Evolutionary conservation across 2,888 invertebrate species (phyloP).

Genomic region (Cynaeus angustus): DNA sequence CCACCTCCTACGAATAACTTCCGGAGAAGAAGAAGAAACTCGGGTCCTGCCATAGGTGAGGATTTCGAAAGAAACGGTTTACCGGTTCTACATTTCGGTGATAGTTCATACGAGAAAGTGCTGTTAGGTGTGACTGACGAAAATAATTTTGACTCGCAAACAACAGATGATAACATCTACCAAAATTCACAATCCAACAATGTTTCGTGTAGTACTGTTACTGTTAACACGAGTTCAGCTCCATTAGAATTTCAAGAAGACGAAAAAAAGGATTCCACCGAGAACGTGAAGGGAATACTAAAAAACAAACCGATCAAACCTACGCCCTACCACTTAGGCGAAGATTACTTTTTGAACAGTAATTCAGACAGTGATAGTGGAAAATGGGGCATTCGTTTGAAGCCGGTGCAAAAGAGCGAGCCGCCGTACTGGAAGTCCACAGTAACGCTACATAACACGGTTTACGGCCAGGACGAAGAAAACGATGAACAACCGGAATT

Average conservation of each 20-base stretch:
- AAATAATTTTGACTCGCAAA: constrained; percentile 41
- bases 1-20: constrained; percentile 90
- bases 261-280: constrained; percentile 60
- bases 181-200: constrained; percentile 23
- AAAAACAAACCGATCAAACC: constrained; percentile 85
- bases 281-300: constrained; percentile 79
- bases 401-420: constrained; percentile 67
- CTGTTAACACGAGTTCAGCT: constrained; percentile 58
- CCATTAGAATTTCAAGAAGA: constrained; percentile 54
- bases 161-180: constrained; percentile 42
- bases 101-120: constrained; percentile 72
- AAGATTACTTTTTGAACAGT: constrained; percentile 72
- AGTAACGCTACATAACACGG: constrained; percentile 68
- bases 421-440: constrained; percentile 71
- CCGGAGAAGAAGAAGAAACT: constrained; percentile 78
- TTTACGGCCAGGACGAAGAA: constrained; percentile 56
- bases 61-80: constrained; percentile 70
- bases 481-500: constrained; percentile 63
- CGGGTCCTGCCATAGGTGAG: constrained; percentile 67
- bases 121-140: constrained; percentile 64
- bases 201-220: constrained; percentile 58
- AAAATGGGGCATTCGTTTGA: constrained; percentile 74
- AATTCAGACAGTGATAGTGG: constrained; percentile 59
- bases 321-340: constrained; percentile 83
- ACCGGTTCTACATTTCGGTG: constrained; percentile 81